Conservation (phyloP, 2,113 vertebrate species). For the Gobius niger region DNA sequence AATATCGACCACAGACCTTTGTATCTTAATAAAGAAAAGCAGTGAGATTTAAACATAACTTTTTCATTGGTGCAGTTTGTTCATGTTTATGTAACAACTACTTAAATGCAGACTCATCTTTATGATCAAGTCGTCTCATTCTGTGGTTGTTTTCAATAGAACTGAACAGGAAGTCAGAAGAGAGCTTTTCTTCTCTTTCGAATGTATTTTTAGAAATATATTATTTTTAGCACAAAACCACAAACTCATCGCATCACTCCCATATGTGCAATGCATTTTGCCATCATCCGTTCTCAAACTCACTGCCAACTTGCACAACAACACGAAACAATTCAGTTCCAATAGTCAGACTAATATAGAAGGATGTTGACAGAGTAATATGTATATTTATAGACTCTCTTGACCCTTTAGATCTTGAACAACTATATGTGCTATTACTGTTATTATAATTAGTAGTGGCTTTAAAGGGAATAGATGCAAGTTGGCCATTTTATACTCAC, state of each 20-base stretch:
- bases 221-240: constrained; percentile 17
- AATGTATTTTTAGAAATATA: not conserved
- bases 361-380: not conserved
- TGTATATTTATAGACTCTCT: not conserved
- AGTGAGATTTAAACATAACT: no score
- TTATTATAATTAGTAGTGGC: no score
- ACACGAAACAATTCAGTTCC: not conserved
- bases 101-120: no score
- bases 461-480: no score
- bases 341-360: not conserved
- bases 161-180: constrained; percentile 5
- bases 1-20: no score
- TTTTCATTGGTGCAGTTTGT: no score
- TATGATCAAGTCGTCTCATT: not conserved
- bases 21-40: no score
- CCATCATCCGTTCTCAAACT: not conserved
- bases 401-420: not conserved
- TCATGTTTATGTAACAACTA: no score
- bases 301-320: not conserved
- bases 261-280: not conserved
- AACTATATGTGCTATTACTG: no score
- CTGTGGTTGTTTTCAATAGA: not conserved
- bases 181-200: constrained; percentile 2
- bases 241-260: not conserved
- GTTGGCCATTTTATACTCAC: no score